These are phyloP conservation scores for Oncorhynchus masou DNA, from an alignment of 2,113 vertebrate species.

Conservation along the genomic window DNA sequence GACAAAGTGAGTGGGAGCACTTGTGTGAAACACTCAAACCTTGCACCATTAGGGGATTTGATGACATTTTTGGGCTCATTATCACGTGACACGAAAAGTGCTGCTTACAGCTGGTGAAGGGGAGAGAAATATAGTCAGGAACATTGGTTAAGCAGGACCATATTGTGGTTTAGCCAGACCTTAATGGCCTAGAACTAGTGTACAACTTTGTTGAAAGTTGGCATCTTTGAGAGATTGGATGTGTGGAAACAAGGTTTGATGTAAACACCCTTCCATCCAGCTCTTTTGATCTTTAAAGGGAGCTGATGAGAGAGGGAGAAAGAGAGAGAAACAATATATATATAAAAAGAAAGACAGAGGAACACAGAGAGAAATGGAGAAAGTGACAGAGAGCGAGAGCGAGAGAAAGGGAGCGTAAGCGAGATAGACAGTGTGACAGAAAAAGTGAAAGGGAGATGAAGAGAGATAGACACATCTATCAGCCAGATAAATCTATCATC, in stretches of 20 bases:
- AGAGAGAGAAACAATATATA: conserved; percentile 14
- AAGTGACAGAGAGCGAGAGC: conserved; percentile 54
- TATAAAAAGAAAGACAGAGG: conserved; percentile 26
- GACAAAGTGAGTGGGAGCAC: background rate
- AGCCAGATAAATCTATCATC: background rate
- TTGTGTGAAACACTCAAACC: background rate
- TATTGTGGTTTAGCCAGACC: background rate
- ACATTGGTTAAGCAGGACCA: background rate
- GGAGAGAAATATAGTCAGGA: background rate
- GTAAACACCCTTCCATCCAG: background rate
- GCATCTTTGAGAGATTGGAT: background rate
- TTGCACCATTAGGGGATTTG: background rate
- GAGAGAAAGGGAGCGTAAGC: conserved; percentile 17
- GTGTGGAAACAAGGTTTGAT: background rate
- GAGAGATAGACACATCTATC: conserved; percentile 8
- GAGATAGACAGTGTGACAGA: background rate
- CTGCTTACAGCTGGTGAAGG: conserved; percentile 1
- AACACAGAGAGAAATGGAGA: conserved; percentile 48
- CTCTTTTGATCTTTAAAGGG: background rate
- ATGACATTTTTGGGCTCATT: background rate
- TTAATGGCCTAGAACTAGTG: background rate
- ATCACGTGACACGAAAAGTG: background rate
- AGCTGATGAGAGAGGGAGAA: background rate
- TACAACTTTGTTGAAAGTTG: too few relatives aligned
- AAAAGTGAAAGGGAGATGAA: conserved; percentile 29